phyloP scores from a whole-genome alignment of 2,888 invertebrate species.

The Lypha dubia region DNA sequence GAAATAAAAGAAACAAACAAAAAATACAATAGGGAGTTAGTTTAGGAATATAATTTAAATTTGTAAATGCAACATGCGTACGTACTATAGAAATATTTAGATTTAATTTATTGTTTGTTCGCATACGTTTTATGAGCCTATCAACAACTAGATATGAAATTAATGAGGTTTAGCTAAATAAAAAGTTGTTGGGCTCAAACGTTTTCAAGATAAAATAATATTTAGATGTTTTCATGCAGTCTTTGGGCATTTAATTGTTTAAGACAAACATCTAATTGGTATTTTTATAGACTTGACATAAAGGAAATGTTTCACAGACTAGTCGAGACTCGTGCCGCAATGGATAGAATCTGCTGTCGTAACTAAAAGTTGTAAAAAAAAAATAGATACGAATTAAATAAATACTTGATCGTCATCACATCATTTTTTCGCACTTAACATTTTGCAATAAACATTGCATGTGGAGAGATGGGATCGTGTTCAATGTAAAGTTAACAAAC shows the following conservation, averaged over 20 bases:
- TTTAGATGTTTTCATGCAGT: constrained; percentile 34
- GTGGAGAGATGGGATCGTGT: too few species aligned
- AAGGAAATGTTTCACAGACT: constrained; percentile 1
- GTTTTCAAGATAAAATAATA: constrained; percentile 17
- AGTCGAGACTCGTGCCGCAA: constrained; percentile 4
- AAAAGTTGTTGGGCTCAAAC: constrained; percentile 26
- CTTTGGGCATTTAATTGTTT: constrained; percentile 38
- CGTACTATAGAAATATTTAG: constrained; percentile 54
- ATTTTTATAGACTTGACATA: constrained; percentile 42
- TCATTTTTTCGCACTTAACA: too few species aligned
- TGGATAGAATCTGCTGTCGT: neutral
- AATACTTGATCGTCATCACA: too few species aligned
- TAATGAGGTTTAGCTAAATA: constrained; percentile 47
- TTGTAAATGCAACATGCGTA: constrained; percentile 44
- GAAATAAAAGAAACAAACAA: constrained; percentile 42
- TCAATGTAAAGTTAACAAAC: too few species aligned
- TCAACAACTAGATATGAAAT: constrained; percentile 56
- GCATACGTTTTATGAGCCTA: constrained; percentile 53
- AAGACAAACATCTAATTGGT: constrained; percentile 56
- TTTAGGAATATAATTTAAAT: constrained; percentile 56
- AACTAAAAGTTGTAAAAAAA: neutral
- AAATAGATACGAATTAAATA: neutral
- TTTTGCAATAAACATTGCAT: neutral
- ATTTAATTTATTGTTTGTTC: constrained; percentile 54
- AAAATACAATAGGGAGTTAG: constrained; percentile 55